A percentile compares a stretch with the other conserved stretches of the same genome.
Evolutionary conservation across 2,888 invertebrate genomes (phyloP).

Genomic region (Lasioglossum villosulum): DNA sequence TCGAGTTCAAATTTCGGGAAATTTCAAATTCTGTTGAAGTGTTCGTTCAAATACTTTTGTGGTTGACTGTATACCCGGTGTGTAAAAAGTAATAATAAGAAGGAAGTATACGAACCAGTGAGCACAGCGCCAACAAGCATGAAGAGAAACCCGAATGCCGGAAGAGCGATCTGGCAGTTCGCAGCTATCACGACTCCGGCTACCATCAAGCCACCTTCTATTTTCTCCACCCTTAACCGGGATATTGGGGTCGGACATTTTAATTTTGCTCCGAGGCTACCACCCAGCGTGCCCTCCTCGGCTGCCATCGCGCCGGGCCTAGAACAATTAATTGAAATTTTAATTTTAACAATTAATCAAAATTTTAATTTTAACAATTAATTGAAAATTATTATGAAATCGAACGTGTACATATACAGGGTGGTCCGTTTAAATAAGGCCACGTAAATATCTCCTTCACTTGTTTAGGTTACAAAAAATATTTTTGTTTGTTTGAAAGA

Average conservation of each 20-base stretch:
- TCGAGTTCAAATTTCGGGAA: no score
- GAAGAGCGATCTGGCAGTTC: conserved; percentile 91
- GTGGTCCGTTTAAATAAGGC: no score
- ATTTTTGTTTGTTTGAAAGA: no score
- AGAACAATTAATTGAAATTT: conserved; percentile 76
- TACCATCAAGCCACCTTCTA: conserved; percentile 91
- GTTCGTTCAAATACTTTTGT: no score
- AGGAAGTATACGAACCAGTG: conserved; percentile 86
- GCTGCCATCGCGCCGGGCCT: conserved; percentile 88
- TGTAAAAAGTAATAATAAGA: conserved; percentile 14
- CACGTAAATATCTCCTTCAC: no score
- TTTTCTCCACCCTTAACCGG: conserved; percentile 90
- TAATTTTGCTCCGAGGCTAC: conserved; percentile 77
- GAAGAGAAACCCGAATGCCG: conserved; percentile 91
- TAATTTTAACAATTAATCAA: no score
- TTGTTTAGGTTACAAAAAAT: no score
- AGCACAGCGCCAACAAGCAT: conserved; percentile 91
- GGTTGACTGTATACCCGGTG: no score
- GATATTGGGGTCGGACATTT: conserved; percentile 89
- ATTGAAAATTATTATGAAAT: no score
- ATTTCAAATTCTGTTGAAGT: no score
- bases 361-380: no score
- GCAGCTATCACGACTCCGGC: conserved; percentile 92
- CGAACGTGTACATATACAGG: no score
- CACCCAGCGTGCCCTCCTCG: conserved; percentile 84